Evolutionary conservation across 2,797 vertebrate species (phyloP).

Genomic region (Poliocrania exsul): DNA sequence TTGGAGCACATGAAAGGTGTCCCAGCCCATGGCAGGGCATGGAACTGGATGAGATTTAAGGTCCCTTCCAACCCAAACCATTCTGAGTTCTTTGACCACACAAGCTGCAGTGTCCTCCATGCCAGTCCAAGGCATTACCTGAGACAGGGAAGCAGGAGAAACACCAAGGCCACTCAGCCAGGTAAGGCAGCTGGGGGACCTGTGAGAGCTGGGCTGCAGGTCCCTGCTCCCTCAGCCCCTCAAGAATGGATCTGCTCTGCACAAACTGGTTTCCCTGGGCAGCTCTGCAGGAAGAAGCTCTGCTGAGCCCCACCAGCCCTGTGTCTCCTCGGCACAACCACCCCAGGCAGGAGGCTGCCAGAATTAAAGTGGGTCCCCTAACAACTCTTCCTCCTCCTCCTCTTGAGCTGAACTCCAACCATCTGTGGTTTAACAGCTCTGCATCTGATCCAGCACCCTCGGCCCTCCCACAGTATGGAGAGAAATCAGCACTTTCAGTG

Average conservation of each 20-base stretch:
- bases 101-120: rapidly evolving
- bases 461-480: background rate
- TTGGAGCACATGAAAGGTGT: background rate
- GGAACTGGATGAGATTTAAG: background rate
- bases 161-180: background rate
- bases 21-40: background rate
- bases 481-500: background rate
- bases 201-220: background rate
- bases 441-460: background rate
- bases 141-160: background rate
- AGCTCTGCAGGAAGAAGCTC: background rate
- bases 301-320: background rate
- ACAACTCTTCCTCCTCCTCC: background rate
- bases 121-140: background rate
- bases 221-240: background rate
- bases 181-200: background rate
- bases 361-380: background rate
- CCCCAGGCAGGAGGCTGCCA: background rate
- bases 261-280: background rate
- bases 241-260: rapidly evolving
- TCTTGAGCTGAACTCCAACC: background rate
- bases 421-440: background rate
- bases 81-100: background rate
- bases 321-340: background rate
- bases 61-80: background rate